Evolutionary conservation across 2,888 invertebrate genomes (phyloP).

Genomic region (Heliconius hortense): DNA sequence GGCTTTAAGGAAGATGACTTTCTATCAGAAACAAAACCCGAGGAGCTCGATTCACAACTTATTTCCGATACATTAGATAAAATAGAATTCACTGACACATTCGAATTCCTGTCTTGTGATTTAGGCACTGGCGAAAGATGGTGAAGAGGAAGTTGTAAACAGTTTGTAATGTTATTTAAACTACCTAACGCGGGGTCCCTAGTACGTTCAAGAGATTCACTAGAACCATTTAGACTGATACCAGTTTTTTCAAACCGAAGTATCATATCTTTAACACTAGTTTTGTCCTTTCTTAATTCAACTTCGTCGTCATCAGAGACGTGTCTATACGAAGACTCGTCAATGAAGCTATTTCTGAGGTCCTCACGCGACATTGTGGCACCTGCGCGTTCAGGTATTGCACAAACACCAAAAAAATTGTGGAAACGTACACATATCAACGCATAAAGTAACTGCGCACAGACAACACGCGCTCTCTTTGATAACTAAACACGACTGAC

Average conservation of each 20-base stretch:
- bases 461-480: conserved; percentile 62
- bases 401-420: conserved; percentile 61
- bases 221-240: conserved; percentile 59
- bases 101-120: conserved; percentile 73
- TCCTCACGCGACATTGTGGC: conserved; percentile 73
- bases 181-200: conserved; percentile 65
- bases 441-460: conserved; percentile 58
- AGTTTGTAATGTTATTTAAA: conserved; percentile 71
- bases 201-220: conserved; percentile 66
- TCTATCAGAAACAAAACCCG: conserved; percentile 74
- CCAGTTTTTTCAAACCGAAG: conserved; percentile 71
- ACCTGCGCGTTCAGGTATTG: conserved; percentile 55
- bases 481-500: conserved; percentile 64
- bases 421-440: conserved; percentile 68
- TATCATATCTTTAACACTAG: conserved; percentile 73
- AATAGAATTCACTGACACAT: conserved; percentile 77
- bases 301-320: conserved; percentile 68
- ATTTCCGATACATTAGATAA: conserved; percentile 74
- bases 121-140: conserved; percentile 65
- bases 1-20: conserved; percentile 65
- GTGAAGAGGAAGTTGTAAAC: conserved; percentile 68
- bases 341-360: conserved; percentile 58
- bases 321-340: conserved; percentile 58
- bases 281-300: conserved; percentile 64
- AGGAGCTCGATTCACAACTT: conserved; percentile 77